Base-by-base conservation (phyloP, 2,113 vertebrate species). In the Etheostoma spectabile region DNA sequence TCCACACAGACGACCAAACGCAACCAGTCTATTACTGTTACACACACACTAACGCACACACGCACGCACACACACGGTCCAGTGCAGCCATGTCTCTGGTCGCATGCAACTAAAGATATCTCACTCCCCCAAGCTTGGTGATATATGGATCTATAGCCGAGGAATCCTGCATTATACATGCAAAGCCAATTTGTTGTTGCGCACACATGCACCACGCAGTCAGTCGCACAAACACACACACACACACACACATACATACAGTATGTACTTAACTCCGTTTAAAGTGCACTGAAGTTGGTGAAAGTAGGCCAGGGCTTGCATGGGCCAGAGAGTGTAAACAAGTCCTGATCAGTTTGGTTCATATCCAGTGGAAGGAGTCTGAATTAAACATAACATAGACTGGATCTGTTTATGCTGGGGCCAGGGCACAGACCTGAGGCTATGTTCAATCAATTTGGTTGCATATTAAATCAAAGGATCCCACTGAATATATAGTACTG, bases 361-460 rank as follows among this genome's bases (percentile, higher is more conserved):
- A 71, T 57, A 75, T 88, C 82, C 87, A 90, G 68, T 83, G 77
- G 84, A 86, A 83, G 77, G 80, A 91, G 83, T 84, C 80, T 93
- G 90, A 92, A 92, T 93, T 90, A 92, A 93, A 92, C 89, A 92
- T 92, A 90, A 92, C 90, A 80, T 57, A 70, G 68, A 64, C 83
- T 78, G 77, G 83, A 85, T 90, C 49, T 91, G 89, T 92, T 93
- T 91, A 93, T 90, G 82, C 85, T 72, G 77, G 27, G 75, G 72
- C 82, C 90, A 87, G 71, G 76, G 74, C n/a, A 42, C 59, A 71
- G 84, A 88, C 90, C 91, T 80, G 79, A 74, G 92, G 89, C 93
- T 75, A 88, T 84, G 82, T 91, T 92, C 91, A 92, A 91, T 93
- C 89, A 92, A 88, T 89, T 74, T 77, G 89, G 84, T 84, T 76